These are phyloP conservation scores for Microvelia longipes DNA, from an alignment of 1,140 invertebrate genomes.

Conservation along the genomic window DNA sequence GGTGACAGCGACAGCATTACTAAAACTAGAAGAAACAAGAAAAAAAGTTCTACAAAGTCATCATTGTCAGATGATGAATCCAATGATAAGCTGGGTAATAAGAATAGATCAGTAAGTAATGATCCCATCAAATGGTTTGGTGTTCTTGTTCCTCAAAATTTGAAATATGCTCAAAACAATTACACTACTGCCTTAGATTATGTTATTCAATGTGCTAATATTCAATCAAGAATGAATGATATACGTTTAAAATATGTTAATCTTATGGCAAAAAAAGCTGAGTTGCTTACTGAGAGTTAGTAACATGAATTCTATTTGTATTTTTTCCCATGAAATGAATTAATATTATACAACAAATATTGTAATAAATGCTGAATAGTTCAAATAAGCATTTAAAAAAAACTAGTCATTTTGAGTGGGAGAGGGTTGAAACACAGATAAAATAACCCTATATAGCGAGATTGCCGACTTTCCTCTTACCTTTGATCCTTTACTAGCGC, in stretches of 20 bases:
- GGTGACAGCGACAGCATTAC: not conserved
- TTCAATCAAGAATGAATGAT: slow-evolving; percentile 38
- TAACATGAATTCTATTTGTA: too few species aligned
- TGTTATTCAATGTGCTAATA: slow-evolving; percentile 43
- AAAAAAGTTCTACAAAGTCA: slow-evolving; percentile 25
- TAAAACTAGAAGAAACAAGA: slow-evolving; percentile 16
- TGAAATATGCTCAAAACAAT: slow-evolving; percentile 45
- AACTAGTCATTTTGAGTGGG: too few species aligned
- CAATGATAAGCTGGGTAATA: not conserved
- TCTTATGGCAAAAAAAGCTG: slow-evolving; percentile 1
- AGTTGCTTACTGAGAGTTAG: too few species aligned
- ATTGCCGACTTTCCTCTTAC: too few species aligned
- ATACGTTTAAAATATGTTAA: slow-evolving; percentile 30
- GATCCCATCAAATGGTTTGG: slow-evolving; percentile 63
- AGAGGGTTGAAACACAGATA: too few species aligned
- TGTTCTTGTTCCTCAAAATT: slow-evolving; percentile 49
- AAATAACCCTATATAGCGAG: too few species aligned
- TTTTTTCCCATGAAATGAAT: too few species aligned
- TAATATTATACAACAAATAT: too few species aligned
- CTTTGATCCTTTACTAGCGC: too few species aligned
- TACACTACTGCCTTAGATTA: slow-evolving; percentile 47
- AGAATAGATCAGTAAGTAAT: not conserved
- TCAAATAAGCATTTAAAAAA: too few species aligned
- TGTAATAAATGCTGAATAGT: too few species aligned
- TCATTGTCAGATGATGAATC: not conserved